phyloP scores from a whole-genome alignment of 2,113 vertebrate species.

The Epinephelus fuscoguttatus region DNA sequence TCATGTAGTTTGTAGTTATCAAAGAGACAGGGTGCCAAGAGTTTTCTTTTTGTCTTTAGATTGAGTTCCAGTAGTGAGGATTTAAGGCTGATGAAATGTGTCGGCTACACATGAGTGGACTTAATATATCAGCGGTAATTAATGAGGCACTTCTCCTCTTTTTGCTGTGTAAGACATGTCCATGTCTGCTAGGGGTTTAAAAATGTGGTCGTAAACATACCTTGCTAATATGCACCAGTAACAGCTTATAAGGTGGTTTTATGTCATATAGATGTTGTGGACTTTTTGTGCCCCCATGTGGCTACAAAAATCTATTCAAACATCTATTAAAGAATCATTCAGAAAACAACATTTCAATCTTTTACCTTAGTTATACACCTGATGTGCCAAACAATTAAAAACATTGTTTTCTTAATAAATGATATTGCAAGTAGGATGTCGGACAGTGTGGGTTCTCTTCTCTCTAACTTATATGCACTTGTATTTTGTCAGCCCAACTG shows the following conservation, averaged over 20 bases:
- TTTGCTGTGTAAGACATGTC: background rate
- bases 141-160: background rate
- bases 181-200: background rate
- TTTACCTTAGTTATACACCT: background rate
- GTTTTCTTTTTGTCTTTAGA: background rate
- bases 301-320: background rate
- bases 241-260: background rate
- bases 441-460: background rate
- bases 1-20: background rate
- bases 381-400: background rate
- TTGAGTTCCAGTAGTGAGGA: background rate
- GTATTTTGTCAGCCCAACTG: background rate
- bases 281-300: background rate
- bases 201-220: background rate
- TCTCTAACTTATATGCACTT: background rate
- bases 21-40: background rate
- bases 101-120: background rate
- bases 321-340: too few species aligned
- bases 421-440: background rate
- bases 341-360: background rate
- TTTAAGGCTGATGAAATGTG: background rate
- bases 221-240: background rate
- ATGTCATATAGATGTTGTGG: background rate
- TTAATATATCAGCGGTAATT: background rate
- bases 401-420: background rate